Percentiles rank a stretch among this genome's conserved stretches.
Evolutionary conservation across 2,797 vertebrate genomes (phyloP).

Genomic region (Aphelocoma californica): DNA sequence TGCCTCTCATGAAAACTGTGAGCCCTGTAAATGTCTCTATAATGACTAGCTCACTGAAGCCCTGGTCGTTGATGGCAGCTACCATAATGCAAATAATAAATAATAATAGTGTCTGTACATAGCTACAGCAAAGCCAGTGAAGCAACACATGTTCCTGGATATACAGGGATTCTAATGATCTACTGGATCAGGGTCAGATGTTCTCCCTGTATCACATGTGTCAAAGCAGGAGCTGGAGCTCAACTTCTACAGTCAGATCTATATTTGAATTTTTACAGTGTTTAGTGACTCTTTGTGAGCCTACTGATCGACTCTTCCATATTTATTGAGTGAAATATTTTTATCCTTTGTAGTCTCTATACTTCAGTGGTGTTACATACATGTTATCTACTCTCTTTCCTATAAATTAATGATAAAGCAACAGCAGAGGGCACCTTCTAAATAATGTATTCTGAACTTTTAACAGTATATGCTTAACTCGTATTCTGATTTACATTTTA

Average conservation of each 20-base stretch:
- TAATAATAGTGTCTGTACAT: neutral
- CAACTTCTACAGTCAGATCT: neutral
- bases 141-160: neutral
- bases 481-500: neutral
- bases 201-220: neutral
- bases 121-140: neutral
- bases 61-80: neutral
- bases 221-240: neutral
- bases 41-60: slow-evolving; percentile 9
- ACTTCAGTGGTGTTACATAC: neutral
- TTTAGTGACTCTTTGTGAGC: neutral
- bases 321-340: neutral
- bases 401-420: neutral
- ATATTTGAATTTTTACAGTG: neutral
- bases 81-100: slow-evolving; percentile 36
- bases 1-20: neutral
- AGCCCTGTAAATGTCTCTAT: slow-evolving; percentile 20
- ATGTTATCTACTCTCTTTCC: neutral
- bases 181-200: neutral
- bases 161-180: neutral
- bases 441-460: neutral
- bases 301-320: neutral
- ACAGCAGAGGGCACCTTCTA: neutral
- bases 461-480: neutral
- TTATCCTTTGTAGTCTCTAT: neutral